These are phyloP conservation scores for Enhydra lutris DNA, from an alignment of 2,113 vertebrate genomes.

Conservation along the genomic window DNA sequence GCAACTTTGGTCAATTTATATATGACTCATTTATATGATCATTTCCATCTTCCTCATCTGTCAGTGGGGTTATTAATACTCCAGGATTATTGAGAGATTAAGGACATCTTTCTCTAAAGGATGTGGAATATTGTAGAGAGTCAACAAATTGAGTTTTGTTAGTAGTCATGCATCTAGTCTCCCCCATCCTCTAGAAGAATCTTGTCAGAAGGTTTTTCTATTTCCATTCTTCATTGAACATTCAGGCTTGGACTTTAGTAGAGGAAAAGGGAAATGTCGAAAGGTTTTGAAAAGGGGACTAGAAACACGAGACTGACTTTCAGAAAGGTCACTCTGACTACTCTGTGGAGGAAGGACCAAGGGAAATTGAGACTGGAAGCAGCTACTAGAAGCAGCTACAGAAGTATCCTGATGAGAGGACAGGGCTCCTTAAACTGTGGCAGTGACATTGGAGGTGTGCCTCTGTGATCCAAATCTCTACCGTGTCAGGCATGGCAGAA, in stretches of 20 bases:
- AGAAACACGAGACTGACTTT: neutral
- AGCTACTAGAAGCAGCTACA: neutral
- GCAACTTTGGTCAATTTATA: neutral
- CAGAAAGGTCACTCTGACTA: neutral
- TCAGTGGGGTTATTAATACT: neutral
- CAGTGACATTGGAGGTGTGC: fast-evolving
- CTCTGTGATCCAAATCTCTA: neutral
- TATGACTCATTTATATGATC: neutral
- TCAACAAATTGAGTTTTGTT: neutral
- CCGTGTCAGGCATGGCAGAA: neutral
- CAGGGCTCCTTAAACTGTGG: fast-evolving
- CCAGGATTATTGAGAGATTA: neutral
- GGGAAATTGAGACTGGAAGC: neutral
- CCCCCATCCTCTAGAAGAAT: neutral
- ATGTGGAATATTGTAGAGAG: neutral
- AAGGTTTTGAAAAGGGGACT: neutral
- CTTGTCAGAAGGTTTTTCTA: neutral
- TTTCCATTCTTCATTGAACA: neutral
- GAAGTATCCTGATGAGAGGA: neutral
- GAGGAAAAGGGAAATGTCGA: neutral
- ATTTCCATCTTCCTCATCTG: neutral
- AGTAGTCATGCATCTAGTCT: neutral
- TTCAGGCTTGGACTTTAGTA: neutral
- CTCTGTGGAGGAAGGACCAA: neutral
- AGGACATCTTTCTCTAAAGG: neutral